Evolutionary conservation across 2,888 invertebrate species (phyloP), one percentile per base, ranked within the genome.

Genomic region (Rhagonycha lutea): DNA sequence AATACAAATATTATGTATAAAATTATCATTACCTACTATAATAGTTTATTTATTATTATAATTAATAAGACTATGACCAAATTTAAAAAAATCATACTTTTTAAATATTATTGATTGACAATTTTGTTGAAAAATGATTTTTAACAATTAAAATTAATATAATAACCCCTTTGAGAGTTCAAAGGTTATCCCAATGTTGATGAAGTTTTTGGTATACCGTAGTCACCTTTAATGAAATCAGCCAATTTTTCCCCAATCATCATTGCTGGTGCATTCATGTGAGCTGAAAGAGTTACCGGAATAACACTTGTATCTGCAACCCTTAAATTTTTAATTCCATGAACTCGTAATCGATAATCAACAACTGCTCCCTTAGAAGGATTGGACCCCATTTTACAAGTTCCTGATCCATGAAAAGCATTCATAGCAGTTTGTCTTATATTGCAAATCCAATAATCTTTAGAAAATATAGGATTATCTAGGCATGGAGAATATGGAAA

Each of bases 211-310:
- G 0, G 92, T 90, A 4, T 91, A 91, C 84, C 92, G 92, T 84
- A 94, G 93, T 24, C 63, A 8, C 18, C 26, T 65, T 65, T 65
- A 65, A 65, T 65, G 9, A 65, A 65, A 24, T 93, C 93, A 0
- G 92, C 90, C 4, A 91, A 91, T 84, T 92, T 93, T 84, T 94
- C 93, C 0, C 92, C 94, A 70, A 94, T 91, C 91, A 93, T 92
- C 78, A 91, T 90, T 0, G 91, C 90, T 0, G 92, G 91, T 0
- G 92, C 93, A 83, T 91, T 91, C 0, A 92, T 93, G 83, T 94
- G 93, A 3, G 92, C 92, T 3, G 92, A 90, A 47, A 91, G 86
- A 3, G 92, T 90, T 11, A 89, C 86, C 0, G 93, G 93, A 81
- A 91, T 91, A 61, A 94, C 87, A 80, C 94, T 92, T 1, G 92